Evolutionary conservation across 2,113 vertebrate genomes (phyloP), one percentile per base, ranked within the genome.

Genomic region (Apodemus sylvaticus): DNA sequence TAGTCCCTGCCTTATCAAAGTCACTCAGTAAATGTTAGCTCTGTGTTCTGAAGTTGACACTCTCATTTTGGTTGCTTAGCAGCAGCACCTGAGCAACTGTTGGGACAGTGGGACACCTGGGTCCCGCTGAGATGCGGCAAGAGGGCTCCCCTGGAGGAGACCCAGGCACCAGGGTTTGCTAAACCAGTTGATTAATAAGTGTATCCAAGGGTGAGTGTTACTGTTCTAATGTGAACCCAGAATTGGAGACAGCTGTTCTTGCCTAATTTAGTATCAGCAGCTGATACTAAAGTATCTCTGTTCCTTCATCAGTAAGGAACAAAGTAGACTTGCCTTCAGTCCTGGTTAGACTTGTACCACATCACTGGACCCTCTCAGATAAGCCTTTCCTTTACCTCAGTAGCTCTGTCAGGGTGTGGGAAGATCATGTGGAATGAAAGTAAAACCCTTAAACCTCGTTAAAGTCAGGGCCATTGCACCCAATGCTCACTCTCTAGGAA

Each of bases 111-210:
- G 39, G 42, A 78, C 82, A 51, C 16, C n/a, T 92, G 62, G 9
- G 39, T 79, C 86, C 45, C 14, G 16, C 36, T 7, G 3, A 34
- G 90, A 77, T n/a, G 13, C 96, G 70, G 70, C 79, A 19, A 81
- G 78, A 86, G 42, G 19, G 93, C 66, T 20, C 70, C 66, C 66
- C 73, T 93, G 26, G 24, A 76, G 76, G 42, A 85, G 90, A 83
- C 66, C 22, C 62, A 24, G 39, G 16, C 60, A 60, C 79, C 31
- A 53, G 6, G 62, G 74, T 78, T 81, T 93, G 86, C 93, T 16
- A 89, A 95, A 94, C 20, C 26, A 95, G 76, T 62, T 96, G 86
- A 91, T 96, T 83, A 73, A 42, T 94, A 73, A n/a, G 5, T 94
- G 42, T 78, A 79, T 19, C 68, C 55, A 90, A 70, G 31, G 48